phyloP scores from a whole-genome alignment of 2,888 invertebrate species.

The Caenorhabditis doughertyi region DNA sequence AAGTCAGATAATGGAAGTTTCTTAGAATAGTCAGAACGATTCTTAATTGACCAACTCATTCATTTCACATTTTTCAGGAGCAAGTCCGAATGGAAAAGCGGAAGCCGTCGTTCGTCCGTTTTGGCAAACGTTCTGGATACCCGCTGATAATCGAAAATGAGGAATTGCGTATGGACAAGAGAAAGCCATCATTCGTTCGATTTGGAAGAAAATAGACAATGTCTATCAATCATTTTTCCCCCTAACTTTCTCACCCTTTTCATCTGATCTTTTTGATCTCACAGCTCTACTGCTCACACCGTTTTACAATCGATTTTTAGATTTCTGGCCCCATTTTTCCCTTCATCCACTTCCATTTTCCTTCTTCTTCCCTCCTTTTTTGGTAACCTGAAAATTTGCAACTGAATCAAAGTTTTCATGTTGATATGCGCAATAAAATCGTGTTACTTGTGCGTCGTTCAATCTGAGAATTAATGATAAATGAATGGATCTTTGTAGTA shows the following conservation, averaged over 20 bases:
- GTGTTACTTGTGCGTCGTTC: slow-evolving; percentile 48
- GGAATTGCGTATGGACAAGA: slow-evolving; percentile 65
- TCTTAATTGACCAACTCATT: background rate
- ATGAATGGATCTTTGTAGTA: background rate
- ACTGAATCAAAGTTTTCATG: slow-evolving; percentile 44
- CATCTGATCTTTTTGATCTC: slow-evolving; percentile 20
- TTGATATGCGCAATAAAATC: slow-evolving; percentile 61
- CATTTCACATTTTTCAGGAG: slow-evolving; percentile 20
- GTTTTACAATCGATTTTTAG: slow-evolving; percentile 15
- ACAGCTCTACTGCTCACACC: slow-evolving; percentile 6
- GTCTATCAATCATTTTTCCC: background rate
- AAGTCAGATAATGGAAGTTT: too few relatives aligned
- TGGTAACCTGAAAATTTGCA: slow-evolving; percentile 30
- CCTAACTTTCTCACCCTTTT: background rate
- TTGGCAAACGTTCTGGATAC: slow-evolving; percentile 71
- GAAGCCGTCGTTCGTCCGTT: slow-evolving; percentile 75
- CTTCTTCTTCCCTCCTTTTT: slow-evolving; percentile 4
- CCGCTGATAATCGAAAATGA: slow-evolving; percentile 37
- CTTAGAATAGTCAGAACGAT: too few relatives aligned
- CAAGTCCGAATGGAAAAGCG: slow-evolving; percentile 66
- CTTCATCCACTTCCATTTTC: background rate
- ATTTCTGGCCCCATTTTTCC: slow-evolving; percentile 6
- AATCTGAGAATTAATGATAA: background rate
- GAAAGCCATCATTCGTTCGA: slow-evolving; percentile 75
- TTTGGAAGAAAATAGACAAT: slow-evolving; percentile 70